These are phyloP conservation scores for Drosophila dives DNA, from an alignment of 2,888 invertebrate genomes.

Conservation along the genomic window DNA sequence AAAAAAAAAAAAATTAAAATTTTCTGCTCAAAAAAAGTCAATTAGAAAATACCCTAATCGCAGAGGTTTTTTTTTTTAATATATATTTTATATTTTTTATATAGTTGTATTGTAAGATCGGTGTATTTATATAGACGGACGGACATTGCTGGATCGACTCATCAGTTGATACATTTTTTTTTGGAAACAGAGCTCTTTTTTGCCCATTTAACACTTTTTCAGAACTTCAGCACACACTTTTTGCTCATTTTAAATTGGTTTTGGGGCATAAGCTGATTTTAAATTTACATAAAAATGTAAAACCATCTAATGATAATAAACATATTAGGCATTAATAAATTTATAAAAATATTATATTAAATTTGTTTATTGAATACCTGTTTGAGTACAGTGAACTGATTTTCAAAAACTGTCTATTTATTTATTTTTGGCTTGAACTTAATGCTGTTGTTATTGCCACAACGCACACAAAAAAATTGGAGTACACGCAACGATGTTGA, in stretches of 20 bases:
- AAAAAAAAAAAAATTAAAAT: background rate
- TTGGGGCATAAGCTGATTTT: background rate
- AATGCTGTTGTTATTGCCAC: background rate
- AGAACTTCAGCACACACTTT: background rate
- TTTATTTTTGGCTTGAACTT: background rate
- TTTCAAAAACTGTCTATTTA: conserved; percentile 2
- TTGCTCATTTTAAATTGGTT: background rate
- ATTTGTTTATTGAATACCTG: conserved; percentile 4
- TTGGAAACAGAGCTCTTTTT: background rate
- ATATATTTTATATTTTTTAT: no score
- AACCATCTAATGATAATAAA: background rate
- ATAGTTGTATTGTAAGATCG: background rate
- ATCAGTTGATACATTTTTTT: background rate
- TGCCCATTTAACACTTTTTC: background rate
- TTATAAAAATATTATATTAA: background rate
- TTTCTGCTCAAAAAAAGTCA: background rate
- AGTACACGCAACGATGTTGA: conserved; percentile 14
- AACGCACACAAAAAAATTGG: conserved; percentile 16
- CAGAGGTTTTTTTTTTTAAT: background rate
- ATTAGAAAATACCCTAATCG: background rate
- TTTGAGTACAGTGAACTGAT: background rate
- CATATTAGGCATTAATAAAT: background rate
- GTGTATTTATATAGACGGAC: background rate
- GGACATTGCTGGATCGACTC: background rate
- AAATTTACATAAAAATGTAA: background rate